Base-by-base conservation (phyloP, 2,113 vertebrate genomes). In the Rafetus swinhoei region DNA sequence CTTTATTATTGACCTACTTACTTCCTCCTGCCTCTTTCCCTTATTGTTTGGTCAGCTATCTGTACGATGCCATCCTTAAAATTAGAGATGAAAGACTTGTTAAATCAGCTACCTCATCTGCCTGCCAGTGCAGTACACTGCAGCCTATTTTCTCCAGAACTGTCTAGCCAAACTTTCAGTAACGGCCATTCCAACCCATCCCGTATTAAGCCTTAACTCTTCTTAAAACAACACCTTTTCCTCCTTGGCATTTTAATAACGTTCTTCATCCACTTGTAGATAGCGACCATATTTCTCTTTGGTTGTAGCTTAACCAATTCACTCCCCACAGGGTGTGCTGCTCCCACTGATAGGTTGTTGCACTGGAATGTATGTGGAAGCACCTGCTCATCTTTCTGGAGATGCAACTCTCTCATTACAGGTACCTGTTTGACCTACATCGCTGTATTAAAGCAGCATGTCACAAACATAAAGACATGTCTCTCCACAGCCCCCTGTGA, bases 391-490 rank as follows among this genome's bases (percentile, higher is more conserved):
- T 72, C 65, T 72, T 29, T 86, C 14, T 94, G 74, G 79, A 24
- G 82, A 27, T 82, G 1, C 57, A 9, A 57, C 89, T 81, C 1
- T 79, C 59, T 29, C 69, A 76, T 19, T 76, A 84, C 14, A 82
- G 39, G 9, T 65, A 62, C 22, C 79, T n/a, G 54, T 72, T 0
- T 0, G 77, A 60, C 65, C 82, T 85, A 65, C 1, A 2, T 25
- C 76, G 39, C 60, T 19, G 8, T 56, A 5, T 57, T 87, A 92
- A 62, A 4, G 9, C 45, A 81, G 89, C 57, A 3, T 32, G 55
- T 90, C 92, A 89, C 22, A 27, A 24, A 83, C 82, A 79, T 27
- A 13, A 60, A 15, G 35, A 84, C 59, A 84, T 15, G 52, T 6
- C 29, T 84, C 62, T 29, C 19, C 83, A 32, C 24, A 79, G 93